A percentile compares a stretch with the other conserved stretches of the same genome.
Conservation (phyloP, 2,113 vertebrate species). For the Mus pahari region DNA sequence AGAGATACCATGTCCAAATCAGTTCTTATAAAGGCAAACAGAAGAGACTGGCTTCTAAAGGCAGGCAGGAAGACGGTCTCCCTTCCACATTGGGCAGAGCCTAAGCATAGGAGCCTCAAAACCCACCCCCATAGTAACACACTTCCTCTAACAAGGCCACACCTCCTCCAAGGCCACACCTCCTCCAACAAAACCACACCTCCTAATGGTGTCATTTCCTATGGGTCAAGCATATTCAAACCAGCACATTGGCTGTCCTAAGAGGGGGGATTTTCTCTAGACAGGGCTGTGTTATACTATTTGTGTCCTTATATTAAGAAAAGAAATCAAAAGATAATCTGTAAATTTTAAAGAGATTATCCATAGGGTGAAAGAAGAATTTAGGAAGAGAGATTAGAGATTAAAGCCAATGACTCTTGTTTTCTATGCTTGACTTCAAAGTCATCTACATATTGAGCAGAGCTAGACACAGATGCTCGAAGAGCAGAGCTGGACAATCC, state of each 20-base stretch:
- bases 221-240: too few relatives aligned
- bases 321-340: not conserved
- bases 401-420: not conserved
- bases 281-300: not conserved
- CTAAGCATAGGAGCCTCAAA: too few relatives aligned
- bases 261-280: not conserved
- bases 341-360: not conserved
- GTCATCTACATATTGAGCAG: not conserved
- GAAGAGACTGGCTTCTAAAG: too few relatives aligned
- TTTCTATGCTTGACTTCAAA: not conserved
- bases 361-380: not conserved
- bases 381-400: not conserved
- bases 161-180: too few relatives aligned
- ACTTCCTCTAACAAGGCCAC: too few relatives aligned
- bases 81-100: too few relatives aligned
- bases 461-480: not conserved
- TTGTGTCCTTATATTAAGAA: not conserved
- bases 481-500: not conserved
- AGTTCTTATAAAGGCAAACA: too few relatives aligned
- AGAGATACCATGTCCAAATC: too few relatives aligned
- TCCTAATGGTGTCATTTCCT: too few relatives aligned
- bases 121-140: too few relatives aligned
- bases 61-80: too few relatives aligned
- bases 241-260: not conserved
- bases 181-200: too few relatives aligned